These are phyloP conservation scores for Heliconius congener DNA, from an alignment of 1,140 invertebrate genomes.

Conservation along the genomic window DNA sequence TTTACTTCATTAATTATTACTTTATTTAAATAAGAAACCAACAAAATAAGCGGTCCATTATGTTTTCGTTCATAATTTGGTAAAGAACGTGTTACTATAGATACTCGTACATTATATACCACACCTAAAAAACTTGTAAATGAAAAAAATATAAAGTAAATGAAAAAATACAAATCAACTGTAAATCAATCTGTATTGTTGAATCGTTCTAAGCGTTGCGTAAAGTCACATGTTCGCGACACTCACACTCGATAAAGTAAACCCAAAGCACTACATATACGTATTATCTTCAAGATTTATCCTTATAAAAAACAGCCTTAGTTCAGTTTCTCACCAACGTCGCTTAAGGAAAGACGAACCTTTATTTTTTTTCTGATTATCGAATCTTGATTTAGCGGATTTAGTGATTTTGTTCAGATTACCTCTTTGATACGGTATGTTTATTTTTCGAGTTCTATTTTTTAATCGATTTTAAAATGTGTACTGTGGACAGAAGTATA, in stretches of 20 bases:
- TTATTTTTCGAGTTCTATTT: background rate
- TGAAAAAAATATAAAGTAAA: too few species aligned
- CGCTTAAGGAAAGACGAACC: background rate
- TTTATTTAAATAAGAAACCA: too few species aligned
- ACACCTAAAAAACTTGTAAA: too few species aligned
- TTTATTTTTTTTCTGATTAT: background rate
- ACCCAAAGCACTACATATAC: background rate
- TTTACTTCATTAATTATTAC: too few species aligned
- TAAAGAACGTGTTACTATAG: too few species aligned
- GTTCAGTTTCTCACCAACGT: background rate
- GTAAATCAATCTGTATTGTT: background rate
- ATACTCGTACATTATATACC: too few species aligned
- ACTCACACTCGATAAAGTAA: background rate
- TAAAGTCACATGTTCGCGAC: background rate
- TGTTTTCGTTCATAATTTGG: too few species aligned
- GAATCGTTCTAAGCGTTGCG: background rate
- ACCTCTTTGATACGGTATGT: background rate
- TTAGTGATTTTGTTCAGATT: background rate
- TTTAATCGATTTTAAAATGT: background rate
- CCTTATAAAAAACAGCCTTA: slow-evolving; percentile 14
- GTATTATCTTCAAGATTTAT: slow-evolving; percentile 1
- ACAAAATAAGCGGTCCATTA: too few species aligned
- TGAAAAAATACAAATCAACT: too few species aligned
- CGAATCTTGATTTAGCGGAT: background rate
- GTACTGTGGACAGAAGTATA: too few species aligned